These are phyloP conservation scores for Tadarida brasiliensis DNA, from an alignment of 2,797 vertebrate genomes.

Conservation along the genomic window DNA sequence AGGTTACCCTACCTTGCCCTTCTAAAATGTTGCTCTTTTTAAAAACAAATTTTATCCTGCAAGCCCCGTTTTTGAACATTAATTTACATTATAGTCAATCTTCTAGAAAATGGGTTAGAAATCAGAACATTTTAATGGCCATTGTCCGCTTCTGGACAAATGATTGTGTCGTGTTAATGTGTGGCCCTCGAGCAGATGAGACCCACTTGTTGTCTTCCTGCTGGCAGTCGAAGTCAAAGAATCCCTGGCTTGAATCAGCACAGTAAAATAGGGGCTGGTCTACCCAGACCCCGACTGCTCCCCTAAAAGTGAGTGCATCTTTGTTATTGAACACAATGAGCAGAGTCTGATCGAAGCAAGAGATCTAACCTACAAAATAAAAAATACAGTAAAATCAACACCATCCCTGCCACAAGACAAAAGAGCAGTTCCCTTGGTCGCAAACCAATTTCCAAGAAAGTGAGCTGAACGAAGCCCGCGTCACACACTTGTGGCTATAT, in stretches of 20 bases:
- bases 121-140: constrained; percentile 75
- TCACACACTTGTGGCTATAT: not conserved
- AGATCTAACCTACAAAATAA: not conserved
- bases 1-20: constrained; percentile 70
- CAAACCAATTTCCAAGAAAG: constrained; percentile 18
- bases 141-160: constrained; percentile 62
- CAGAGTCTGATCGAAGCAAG: not conserved
- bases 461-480: not conserved
- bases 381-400: not conserved
- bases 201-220: constrained; percentile 49
- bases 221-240: not conserved
- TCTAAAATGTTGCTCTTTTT: constrained; percentile 85
- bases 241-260: not conserved
- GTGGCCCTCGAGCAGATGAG: constrained; percentile 74
- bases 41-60: constrained; percentile 85
- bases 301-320: not conserved
- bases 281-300: not conserved
- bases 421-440: constrained; percentile 1
- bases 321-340: constrained; percentile 11
- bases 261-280: not conserved
- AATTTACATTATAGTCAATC: constrained; percentile 74
- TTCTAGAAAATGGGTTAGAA: constrained; percentile 72
- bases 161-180: constrained; percentile 57
- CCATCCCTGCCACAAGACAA: not conserved
- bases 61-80: constrained; percentile 81